Evolutionary conservation across 92 coral and sea anemone genomes (phyloP).

Genomic region (Desmophyllum pertusum): DNA sequence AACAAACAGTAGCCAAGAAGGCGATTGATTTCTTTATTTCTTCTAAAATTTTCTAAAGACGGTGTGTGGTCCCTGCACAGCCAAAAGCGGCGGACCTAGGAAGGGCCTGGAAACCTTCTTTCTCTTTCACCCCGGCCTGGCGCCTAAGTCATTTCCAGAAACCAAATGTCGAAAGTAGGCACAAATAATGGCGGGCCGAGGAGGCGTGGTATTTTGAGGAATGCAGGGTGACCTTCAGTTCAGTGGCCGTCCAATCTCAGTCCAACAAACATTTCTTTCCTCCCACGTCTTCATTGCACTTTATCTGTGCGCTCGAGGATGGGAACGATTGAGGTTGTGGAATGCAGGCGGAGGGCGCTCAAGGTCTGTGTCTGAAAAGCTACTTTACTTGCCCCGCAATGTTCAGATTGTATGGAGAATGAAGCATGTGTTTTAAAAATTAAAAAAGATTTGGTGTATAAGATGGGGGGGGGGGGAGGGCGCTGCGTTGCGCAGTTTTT

Average conservation of each 20-base stretch:
- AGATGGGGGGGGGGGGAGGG: no score
- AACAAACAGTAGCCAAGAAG: no score
- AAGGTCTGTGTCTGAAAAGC: slow-evolving; percentile 79
- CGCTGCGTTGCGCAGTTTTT: slow-evolving; percentile 1
- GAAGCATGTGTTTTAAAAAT: slow-evolving; percentile 27
- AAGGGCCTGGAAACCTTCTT: slow-evolving; percentile 12
- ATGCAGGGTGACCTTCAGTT: slow-evolving; percentile 96
- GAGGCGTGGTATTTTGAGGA: slow-evolving; percentile 99
- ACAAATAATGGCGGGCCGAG: slow-evolving; percentile 98
- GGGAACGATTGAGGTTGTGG: slow-evolving; percentile 89
- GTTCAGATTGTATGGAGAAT: slow-evolving; percentile 58
- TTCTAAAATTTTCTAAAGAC: no score
- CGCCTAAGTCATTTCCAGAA: slow-evolving; percentile 9
- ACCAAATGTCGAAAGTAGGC: slow-evolving; percentile 59
- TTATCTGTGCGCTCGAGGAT: slow-evolving; percentile 87
- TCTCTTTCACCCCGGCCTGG: slow-evolving; percentile 45
- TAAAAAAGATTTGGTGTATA: not conserved
- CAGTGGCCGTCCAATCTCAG: slow-evolving; percentile 90
- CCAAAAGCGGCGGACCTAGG: slow-evolving; percentile 21
- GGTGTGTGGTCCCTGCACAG: no score
- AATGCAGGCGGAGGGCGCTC: slow-evolving; percentile 98
- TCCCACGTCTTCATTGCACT: slow-evolving; percentile 95
- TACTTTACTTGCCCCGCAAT: slow-evolving; percentile 69
- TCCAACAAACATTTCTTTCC: slow-evolving; percentile 97
- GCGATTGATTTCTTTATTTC: no score